Conservation (phyloP, 1,140 invertebrate species). For the Meloidogyne floridensis region DNA sequence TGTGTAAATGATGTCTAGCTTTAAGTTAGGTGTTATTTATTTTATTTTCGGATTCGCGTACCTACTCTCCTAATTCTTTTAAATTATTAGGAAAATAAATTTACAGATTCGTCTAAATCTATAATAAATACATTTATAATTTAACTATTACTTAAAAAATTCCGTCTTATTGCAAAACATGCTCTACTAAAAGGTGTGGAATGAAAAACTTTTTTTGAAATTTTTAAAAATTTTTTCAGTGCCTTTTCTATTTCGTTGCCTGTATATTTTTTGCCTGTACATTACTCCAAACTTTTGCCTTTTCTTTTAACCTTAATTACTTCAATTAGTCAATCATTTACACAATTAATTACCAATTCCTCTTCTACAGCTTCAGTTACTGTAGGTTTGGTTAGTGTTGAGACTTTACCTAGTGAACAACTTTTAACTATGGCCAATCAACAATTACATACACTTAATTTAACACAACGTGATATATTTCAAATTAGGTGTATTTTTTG, state of each 20-base stretch:
- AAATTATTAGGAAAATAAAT: too few relatives aligned
- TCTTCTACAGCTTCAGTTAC: background rate
- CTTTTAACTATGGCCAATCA: conserved; percentile 30
- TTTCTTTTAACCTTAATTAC: background rate
- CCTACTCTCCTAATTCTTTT: too few relatives aligned
- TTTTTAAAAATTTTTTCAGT: background rate
- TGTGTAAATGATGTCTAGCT: too few relatives aligned
- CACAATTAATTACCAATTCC: conserved; percentile 5
- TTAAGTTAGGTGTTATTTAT: too few relatives aligned
- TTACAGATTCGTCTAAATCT: too few relatives aligned
- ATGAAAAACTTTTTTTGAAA: background rate
- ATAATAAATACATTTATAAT: too few relatives aligned
- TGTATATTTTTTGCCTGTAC: background rate
- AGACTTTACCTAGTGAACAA: conserved; percentile 2
- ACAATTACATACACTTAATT: conserved; percentile 26
- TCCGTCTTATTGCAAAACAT: background rate
- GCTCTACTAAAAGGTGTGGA: background rate
- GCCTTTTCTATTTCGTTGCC: background rate
- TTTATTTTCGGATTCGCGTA: too few relatives aligned
- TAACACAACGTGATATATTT: conserved; percentile 18
- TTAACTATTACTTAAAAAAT: too few relatives aligned
- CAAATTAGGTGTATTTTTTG: conserved; percentile 17
- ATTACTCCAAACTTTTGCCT: background rate
- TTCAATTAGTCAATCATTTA: background rate
- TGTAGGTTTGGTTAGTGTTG: conserved; percentile 12